A percentile compares a stretch with the other conserved stretches of the same genome.
Conservation (phyloP, 2,113 vertebrate species). For the Oncorhynchus tshawytscha region DNA sequence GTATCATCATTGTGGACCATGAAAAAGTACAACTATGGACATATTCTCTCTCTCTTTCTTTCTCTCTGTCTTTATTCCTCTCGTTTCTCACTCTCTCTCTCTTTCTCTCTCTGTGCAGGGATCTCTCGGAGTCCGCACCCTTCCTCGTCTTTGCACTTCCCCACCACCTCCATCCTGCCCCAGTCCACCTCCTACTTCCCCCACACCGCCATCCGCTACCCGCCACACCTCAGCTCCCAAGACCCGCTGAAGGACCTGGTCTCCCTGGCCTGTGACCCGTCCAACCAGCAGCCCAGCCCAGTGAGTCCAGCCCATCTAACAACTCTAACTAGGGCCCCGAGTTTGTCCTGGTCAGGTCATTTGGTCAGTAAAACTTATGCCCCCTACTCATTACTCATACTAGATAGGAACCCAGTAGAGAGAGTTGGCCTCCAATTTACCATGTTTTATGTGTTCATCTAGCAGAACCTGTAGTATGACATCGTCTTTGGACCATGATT, state of each 20-base stretch:
- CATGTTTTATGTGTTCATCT: too few relatives aligned
- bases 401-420: too few relatives aligned
- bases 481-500: too few relatives aligned
- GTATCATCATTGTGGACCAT: too few relatives aligned
- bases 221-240: constrained; percentile 91
- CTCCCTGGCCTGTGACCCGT: constrained; percentile 90
- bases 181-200: constrained; percentile 90
- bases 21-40: too few relatives aligned
- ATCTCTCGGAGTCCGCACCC: constrained; percentile 90
- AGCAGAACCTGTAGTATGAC: too few relatives aligned
- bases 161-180: constrained; percentile 84
- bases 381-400: too few relatives aligned
- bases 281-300: constrained; percentile 83
- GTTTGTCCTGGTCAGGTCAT: too few relatives aligned
- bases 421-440: too few relatives aligned
- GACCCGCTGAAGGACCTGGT: constrained; percentile 96
- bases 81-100: neutral
- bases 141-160: constrained; percentile 91
- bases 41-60: neutral
- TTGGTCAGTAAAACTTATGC: too few relatives aligned
- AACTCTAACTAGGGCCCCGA: too few relatives aligned
- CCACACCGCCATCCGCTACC: constrained; percentile 93
- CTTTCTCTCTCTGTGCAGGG: constrained; percentile 64
- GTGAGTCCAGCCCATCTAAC: constrained; percentile 58
- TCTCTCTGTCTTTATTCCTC: neutral